Conservation (phyloP, 1,140 invertebrate genomes). For the Ostrea denselamellosa region DNA sequence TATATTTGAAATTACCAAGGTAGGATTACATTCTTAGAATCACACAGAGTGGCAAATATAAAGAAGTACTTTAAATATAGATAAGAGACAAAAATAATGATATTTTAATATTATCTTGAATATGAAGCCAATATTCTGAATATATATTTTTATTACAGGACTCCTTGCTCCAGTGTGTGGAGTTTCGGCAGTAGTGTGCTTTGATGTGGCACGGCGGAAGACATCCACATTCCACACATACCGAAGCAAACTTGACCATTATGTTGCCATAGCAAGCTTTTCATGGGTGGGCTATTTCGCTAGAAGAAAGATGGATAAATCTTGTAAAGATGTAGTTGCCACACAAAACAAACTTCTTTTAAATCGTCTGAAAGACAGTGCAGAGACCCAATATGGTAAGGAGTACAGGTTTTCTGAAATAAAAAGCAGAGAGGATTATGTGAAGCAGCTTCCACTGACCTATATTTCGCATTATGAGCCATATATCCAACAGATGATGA, state of each 20-base stretch:
- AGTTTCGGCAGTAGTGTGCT: conserved; percentile 38
- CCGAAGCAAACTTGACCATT: conserved; percentile 48
- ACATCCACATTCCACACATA: conserved; percentile 28
- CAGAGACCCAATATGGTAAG: conserved; percentile 72
- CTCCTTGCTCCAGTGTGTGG: conserved; percentile 44
- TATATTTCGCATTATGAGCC: conserved; percentile 68
- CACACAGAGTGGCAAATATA: too few relatives aligned
- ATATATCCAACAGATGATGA: conserved; percentile 73
- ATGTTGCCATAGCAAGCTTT: conserved; percentile 44
- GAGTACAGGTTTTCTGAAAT: conserved; percentile 71
- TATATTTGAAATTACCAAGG: too few relatives aligned
- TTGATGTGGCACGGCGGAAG: conserved; percentile 46
- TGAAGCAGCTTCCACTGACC: conserved; percentile 70
- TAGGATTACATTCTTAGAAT: too few relatives aligned
- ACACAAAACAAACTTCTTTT: conserved; percentile 69
- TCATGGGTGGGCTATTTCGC: conserved; percentile 48
- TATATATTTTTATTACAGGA: conserved; percentile 15
- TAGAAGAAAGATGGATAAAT: conserved; percentile 57
- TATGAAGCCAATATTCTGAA: too few relatives aligned
- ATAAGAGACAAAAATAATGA: too few relatives aligned
- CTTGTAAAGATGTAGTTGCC: conserved; percentile 65
- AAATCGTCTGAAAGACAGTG: conserved; percentile 66
- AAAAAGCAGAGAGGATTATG: conserved; percentile 69
- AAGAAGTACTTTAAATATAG: too few relatives aligned
- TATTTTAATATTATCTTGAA: too few relatives aligned